phyloP scores from a whole-genome alignment of 2,113 vertebrate species.

The Myrmecophaga tridactyla region DNA sequence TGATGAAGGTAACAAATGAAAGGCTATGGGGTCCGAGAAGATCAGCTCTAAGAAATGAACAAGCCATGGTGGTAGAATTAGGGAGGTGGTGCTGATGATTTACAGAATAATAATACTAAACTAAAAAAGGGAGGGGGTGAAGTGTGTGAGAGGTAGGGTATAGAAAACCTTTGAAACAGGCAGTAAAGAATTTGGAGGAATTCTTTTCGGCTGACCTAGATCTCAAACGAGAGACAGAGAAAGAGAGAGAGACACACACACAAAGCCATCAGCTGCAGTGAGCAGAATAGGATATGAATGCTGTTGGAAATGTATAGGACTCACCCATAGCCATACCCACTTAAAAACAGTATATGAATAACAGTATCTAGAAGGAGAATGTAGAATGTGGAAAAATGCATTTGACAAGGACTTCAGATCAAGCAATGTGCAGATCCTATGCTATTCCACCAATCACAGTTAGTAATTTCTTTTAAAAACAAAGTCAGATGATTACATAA shows the following conservation, averaged over 20 bases:
- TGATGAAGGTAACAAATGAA: neutral
- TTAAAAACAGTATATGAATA: neutral
- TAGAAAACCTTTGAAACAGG: neutral
- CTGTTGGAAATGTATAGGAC: too few species aligned
- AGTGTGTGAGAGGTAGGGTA: too few species aligned
- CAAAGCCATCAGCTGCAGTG: neutral
- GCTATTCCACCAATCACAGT: neutral
- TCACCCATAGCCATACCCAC: neutral
- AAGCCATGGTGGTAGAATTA: neutral
- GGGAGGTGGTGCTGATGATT: neutral
- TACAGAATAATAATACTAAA: neutral
- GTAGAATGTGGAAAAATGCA: neutral
- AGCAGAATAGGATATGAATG: neutral
- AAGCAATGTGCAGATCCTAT: neutral
- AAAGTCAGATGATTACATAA: neutral
- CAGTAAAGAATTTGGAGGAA: neutral
- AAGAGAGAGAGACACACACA: neutral
- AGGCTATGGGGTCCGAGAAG: neutral
- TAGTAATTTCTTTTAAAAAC: slow-evolving; percentile 12
- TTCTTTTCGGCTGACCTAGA: neutral
- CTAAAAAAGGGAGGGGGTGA: too few species aligned
- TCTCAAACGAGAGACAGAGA: neutral
- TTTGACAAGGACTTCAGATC: neutral
- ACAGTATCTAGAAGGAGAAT: neutral
- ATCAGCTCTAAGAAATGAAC: neutral